A percentile compares a stretch with the other conserved stretches of the same genome.
phyloP scores from a whole-genome alignment of 2,113 vertebrate genomes.

The Gallinago jamesoni region DNA sequence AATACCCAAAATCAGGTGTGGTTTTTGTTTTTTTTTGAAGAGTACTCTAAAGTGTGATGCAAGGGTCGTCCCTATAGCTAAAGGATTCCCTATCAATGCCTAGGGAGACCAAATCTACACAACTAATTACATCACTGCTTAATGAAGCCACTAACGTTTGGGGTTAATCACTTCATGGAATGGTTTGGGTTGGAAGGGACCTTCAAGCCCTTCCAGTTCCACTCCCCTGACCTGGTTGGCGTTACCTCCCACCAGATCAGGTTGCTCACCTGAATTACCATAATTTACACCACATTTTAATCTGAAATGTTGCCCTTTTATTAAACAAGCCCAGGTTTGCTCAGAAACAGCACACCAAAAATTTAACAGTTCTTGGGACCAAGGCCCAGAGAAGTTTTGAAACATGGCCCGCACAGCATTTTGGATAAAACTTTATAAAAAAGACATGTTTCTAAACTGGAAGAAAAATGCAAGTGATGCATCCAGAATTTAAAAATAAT shows the following conservation, averaged over 20 bases:
- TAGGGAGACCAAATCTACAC: not conserved
- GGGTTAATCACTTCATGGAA: not conserved
- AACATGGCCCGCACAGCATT: not conserved
- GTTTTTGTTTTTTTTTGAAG: not conserved
- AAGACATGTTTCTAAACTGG: fast-evolving
- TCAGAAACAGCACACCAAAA: not conserved
- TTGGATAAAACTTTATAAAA: not conserved
- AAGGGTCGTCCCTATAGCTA: not conserved
- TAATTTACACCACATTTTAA: not conserved
- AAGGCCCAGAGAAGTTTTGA: not conserved
- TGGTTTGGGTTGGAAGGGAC: not conserved
- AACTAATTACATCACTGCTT: not conserved
- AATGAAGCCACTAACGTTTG: not conserved
- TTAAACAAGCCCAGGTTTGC: not conserved
- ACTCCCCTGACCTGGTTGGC: not conserved
- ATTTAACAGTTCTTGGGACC: not conserved
- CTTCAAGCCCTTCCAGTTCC: not conserved
- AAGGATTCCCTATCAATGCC: not conserved
- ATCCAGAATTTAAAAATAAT: not conserved
- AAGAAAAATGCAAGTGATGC: not conserved
- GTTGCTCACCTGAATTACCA: not conserved
- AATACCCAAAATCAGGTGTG: not conserved
- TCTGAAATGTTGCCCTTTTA: not conserved
- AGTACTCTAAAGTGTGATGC: not conserved
- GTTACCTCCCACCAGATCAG: not conserved